Base-by-base conservation (phyloP, 2,888 invertebrate species). In the Apamea monoglypha region DNA sequence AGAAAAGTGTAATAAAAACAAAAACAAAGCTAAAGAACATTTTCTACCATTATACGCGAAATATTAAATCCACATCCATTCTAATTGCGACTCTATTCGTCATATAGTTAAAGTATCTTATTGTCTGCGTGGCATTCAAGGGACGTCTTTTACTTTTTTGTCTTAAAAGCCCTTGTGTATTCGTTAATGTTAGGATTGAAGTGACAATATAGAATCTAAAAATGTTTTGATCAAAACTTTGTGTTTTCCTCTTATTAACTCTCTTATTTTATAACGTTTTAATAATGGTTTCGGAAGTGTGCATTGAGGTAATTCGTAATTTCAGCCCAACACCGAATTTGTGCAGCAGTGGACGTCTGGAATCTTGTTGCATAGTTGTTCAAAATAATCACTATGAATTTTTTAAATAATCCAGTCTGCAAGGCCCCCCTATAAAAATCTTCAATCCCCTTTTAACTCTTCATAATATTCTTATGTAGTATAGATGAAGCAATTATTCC, bases 121-220 rank as follows among this genome's bases (percentile, higher is more conserved):
- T 80, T 36, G 36, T 10, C 14, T 76, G 61, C 2, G 2, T 18
- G 64, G 14, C 32, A 67, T 70, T 72, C 25, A 63, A 68, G 53
- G 44, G 14, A 66, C 63, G 44, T 36, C 14, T 86, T 82, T 68
- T 74, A 76, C 47, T 86, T 10, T 75, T 80, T 74, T 66, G 71
- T 67, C 72, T 64, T 25, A 53, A 67, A 77, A 74, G 21, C 63
- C 40, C 56, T 78, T 63, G 63, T 77, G 63, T 70, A 67, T 74
- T 73, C 25, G 50, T 29, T 66, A 85, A 82, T 82, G 76, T 76
- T 74, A 76, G 59, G 63, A 61, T 72, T 72, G 29, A 63, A 75
- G 66, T 76, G 63, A 66, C 64, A 73, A 78, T 76, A 80, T 80
- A 84, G 68, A 76, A 74, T 71, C 83, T 29, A 32, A 64, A 64